Evolutionary conservation across 2,113 vertebrate species (phyloP).

Genomic region (Cardinalis cardinalis): DNA sequence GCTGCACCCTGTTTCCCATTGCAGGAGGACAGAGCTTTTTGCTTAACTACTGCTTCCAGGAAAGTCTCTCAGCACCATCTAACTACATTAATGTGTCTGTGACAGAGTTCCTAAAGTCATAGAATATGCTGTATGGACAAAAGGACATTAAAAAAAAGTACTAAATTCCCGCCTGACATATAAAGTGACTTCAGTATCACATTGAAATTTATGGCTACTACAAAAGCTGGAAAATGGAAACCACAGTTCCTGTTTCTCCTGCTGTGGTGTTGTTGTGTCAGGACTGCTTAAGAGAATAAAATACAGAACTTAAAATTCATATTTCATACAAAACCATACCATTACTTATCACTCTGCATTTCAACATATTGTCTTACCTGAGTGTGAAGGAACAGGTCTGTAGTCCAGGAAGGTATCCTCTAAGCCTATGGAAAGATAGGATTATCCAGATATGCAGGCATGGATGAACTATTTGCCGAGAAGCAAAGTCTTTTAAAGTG

Average conservation of each 20-base stretch:
- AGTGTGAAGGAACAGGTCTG: not conserved
- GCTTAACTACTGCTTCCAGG: not conserved
- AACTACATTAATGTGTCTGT: not conserved
- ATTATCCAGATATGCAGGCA: not conserved
- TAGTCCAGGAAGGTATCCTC: not conserved
- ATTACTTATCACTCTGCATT: not conserved
- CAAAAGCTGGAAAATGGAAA: slow-evolving; percentile 1
- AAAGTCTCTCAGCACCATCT: not conserved
- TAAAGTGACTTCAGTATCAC: not conserved
- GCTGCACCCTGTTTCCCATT: not conserved
- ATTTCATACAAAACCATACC: not conserved
- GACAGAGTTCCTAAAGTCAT: not conserved
- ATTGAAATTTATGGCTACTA: not conserved
- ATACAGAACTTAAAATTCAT: slow-evolving; percentile 1
- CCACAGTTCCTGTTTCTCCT: not conserved
- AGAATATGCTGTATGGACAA: not conserved
- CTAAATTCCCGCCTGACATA: not conserved
- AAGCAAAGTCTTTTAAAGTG: not conserved
- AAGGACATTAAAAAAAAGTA: not conserved
- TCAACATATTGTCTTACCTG: not conserved
- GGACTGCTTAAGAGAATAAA: not conserved
- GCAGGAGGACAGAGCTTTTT: not conserved
- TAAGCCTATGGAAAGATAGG: not conserved
- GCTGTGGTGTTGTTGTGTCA: not conserved
- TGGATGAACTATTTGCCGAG: not conserved